Conservation (phyloP, 2,113 vertebrate genomes). For the Pteronura brasiliensis region DNA sequence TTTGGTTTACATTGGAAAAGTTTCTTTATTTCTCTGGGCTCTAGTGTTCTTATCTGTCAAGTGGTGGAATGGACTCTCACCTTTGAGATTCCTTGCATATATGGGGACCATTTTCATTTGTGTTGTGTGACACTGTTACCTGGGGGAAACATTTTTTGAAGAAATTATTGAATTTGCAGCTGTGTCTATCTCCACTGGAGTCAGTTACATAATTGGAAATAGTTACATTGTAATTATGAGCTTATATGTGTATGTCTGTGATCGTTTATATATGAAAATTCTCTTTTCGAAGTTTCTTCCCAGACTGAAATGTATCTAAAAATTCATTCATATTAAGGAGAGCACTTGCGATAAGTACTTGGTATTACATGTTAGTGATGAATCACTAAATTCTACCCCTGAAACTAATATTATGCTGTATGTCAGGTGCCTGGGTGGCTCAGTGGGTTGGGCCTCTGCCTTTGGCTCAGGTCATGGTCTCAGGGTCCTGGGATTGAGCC, state of each 20-base stretch:
- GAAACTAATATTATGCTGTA: neutral
- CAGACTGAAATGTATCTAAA: neutral
- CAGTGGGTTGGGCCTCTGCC: too few relatives aligned
- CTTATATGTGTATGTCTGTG: neutral
- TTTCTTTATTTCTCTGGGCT: neutral
- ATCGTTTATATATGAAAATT: neutral
- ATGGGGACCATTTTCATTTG: neutral
- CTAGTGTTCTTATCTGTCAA: neutral
- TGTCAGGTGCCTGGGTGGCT: neutral
- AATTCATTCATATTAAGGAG: neutral
- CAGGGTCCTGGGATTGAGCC: too few relatives aligned
- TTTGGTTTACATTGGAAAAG: neutral
- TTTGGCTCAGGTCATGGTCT: too few relatives aligned
- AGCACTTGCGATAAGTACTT: neutral
- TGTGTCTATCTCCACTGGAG: neutral
- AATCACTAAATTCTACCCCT: neutral
- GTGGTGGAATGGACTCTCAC: neutral
- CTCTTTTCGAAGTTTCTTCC: slow-evolving; percentile 14
- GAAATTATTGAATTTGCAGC: neutral
- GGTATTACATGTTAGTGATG: neutral
- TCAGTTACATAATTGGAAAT: neutral
- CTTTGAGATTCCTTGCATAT: neutral
- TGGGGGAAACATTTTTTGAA: neutral
- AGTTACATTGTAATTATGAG: neutral
- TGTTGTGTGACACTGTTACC: neutral